These are phyloP conservation scores for Caenorhabditis latens DNA, from an alignment of 1,140 invertebrate species.

Conservation along the genomic window DNA sequence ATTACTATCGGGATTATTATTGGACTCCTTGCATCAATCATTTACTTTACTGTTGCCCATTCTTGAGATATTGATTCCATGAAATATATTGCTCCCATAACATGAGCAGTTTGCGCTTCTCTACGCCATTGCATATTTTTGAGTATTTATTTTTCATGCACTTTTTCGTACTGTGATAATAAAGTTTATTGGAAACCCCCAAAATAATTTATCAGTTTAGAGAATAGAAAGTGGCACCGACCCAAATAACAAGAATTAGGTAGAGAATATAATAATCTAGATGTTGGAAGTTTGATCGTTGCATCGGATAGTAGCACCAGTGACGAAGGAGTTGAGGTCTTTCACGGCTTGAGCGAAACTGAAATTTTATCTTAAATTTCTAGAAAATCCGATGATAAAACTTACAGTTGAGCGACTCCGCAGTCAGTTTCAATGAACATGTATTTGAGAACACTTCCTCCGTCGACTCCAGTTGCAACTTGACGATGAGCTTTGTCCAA, in stretches of 20 bases:
- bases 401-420: conserved; percentile 28
- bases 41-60: conserved; percentile 38
- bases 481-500: not conserved
- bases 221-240: not conserved
- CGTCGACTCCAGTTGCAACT: not conserved
- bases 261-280: not conserved
- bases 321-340: conserved; percentile 4
- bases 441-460: conserved; percentile 38
- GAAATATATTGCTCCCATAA: too few relatives aligned
- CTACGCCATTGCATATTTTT: not conserved
- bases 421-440: conserved; percentile 8
- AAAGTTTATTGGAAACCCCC: not conserved
- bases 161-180: conserved; percentile 26
- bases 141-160: conserved; percentile 29
- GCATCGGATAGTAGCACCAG: not conserved
- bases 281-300: not conserved
- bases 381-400: not conserved
- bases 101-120: not conserved
- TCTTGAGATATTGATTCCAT: not conserved
- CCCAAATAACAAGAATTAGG: not conserved
- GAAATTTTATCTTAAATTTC: not conserved
- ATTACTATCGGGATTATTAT: conserved; percentile 33
- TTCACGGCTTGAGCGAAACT: conserved; percentile 9
- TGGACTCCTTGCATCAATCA: conserved; percentile 8
- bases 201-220: not conserved